Evolutionary conservation across 2,113 vertebrate species (phyloP).

Genomic region (Tretioscincus oriximinensis): DNA sequence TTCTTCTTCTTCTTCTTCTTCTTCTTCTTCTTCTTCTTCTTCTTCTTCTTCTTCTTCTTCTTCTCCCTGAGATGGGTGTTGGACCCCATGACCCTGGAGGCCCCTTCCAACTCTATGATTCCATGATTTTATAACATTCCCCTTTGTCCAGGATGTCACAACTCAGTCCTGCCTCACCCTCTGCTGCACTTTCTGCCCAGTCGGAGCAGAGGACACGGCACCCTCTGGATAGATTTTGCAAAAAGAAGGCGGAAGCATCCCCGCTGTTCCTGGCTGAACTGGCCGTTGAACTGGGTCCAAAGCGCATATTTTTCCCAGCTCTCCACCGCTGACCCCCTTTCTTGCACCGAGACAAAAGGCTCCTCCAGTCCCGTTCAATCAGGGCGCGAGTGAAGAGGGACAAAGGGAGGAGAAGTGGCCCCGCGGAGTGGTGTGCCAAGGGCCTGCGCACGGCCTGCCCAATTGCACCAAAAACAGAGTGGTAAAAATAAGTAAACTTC

Average conservation of each 20-base stretch:
- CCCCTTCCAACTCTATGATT: too few relatives aligned
- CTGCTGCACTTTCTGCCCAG: not conserved
- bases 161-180: not conserved
- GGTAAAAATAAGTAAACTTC: not conserved
- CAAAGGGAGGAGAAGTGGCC: not conserved
- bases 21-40: too few relatives aligned
- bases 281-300: not conserved
- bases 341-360: not conserved
- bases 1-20: too few relatives aligned
- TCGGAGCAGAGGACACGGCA: not conserved
- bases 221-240: not conserved
- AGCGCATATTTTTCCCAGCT: too few relatives aligned
- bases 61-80: too few relatives aligned
- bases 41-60: too few relatives aligned
- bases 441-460: too few relatives aligned
- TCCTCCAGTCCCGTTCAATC: not conserved
- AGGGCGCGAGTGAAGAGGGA: not conserved
- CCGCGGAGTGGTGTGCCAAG: not conserved
- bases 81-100: too few relatives aligned
- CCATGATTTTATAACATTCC: too few relatives aligned
- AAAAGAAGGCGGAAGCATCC: too few relatives aligned
- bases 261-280: not conserved
- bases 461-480: not conserved
- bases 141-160: not conserved
- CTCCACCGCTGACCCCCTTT: not conserved